Percentiles rank a stretch among this genome's conserved stretches.
phyloP scores from a whole-genome alignment of 2,113 vertebrate genomes.

The Gallinago paraguaiae region DNA sequence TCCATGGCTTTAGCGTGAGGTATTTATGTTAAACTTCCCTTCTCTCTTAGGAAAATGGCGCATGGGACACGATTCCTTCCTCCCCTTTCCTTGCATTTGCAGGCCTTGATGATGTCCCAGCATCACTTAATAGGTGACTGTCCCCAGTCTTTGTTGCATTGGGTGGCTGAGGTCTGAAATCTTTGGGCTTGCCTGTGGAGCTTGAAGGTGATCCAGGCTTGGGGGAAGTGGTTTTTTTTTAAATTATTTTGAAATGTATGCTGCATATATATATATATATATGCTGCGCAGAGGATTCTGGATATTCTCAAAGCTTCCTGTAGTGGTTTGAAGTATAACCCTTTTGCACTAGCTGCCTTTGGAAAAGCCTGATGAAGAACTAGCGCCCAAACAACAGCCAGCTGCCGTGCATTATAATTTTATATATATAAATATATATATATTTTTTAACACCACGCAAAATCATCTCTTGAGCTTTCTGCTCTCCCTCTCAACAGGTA shows the following conservation, averaged over 20 bases:
- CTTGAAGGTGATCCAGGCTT: background rate
- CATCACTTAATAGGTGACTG: background rate
- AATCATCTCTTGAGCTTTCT: slow-evolving; percentile 18
- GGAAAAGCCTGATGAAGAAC: background rate
- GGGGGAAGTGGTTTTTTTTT: background rate
- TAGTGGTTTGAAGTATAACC: slow-evolving; percentile 7
- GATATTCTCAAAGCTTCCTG: slow-evolving; percentile 20
- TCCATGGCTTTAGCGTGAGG: background rate
- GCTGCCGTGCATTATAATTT: background rate
- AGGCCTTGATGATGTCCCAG: background rate
- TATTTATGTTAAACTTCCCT: background rate
- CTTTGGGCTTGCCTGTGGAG: background rate
- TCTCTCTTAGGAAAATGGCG: background rate
- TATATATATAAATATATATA: background rate
- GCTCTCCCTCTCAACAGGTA: background rate
- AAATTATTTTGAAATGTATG: background rate
- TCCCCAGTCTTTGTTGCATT: background rate
- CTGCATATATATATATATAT: background rate
- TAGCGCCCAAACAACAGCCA: background rate
- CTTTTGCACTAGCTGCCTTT: slow-evolving; percentile 12
- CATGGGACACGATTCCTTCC: background rate
- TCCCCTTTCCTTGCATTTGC: background rate
- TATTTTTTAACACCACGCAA: slow-evolving; percentile 2
- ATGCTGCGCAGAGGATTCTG: slow-evolving; percentile 12
- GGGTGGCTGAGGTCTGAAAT: background rate